phyloP scores from a whole-genome alignment of 2,797 vertebrate species.

The Manis crassicaudata region DNA sequence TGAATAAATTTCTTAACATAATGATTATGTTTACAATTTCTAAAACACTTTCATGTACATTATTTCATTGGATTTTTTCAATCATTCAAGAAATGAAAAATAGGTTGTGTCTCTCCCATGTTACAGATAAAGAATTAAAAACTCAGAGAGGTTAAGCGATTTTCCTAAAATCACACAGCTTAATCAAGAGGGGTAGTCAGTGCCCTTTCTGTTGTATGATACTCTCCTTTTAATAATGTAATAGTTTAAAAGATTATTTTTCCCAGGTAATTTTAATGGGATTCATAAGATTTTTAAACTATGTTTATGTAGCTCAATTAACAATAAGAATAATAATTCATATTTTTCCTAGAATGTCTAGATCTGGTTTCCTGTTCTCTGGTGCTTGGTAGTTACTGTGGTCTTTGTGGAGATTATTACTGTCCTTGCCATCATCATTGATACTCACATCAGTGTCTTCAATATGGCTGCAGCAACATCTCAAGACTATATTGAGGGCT shows the following conservation, averaged over 20 bases:
- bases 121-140: neutral
- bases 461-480: neutral
- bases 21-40: neutral
- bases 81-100: neutral
- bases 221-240: neutral
- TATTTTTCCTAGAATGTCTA: neutral
- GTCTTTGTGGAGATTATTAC: neutral
- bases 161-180: neutral
- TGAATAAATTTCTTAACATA: neutral
- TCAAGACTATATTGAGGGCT: neutral
- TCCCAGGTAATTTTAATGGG: neutral
- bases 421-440: too few relatives aligned
- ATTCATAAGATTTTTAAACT: neutral
- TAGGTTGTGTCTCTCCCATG: neutral
- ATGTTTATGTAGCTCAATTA: neutral
- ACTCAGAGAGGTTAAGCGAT: neutral
- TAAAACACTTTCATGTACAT: neutral
- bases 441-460: neutral
- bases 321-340: neutral
- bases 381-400: neutral
- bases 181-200: neutral
- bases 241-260: neutral
- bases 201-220: neutral
- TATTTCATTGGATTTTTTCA: slow-evolving; percentile 27
- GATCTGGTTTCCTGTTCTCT: neutral